Conservation (phyloP, 1,140 invertebrate species). For the Pygmarrhopalites habei region DNA sequence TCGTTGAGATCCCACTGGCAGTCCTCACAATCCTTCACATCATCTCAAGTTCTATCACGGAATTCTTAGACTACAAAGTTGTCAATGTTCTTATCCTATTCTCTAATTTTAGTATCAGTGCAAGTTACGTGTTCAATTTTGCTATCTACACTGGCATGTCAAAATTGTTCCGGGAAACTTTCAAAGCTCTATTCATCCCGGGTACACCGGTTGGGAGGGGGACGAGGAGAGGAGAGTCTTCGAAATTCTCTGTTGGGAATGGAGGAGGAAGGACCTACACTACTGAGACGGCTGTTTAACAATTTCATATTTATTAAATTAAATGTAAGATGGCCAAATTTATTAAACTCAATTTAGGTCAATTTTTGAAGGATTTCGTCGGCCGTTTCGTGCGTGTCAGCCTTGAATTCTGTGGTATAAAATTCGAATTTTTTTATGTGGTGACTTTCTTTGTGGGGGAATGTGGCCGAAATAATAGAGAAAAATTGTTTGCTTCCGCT, state of each 20-base stretch:
- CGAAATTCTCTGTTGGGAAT: slow-evolving; percentile 67
- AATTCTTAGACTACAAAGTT: slow-evolving; percentile 58
- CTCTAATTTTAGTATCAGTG: slow-evolving; percentile 83
- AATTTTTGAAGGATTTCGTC: too few species aligned
- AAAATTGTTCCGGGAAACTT: slow-evolving; percentile 84
- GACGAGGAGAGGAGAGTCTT: slow-evolving; percentile 51
- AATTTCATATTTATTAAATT: too few species aligned
- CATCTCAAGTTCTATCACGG: slow-evolving; percentile 57
- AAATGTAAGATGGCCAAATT: too few species aligned
- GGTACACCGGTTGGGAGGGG: slow-evolving; percentile 44
- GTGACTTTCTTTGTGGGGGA: too few species aligned
- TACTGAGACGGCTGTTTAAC: slow-evolving; percentile 66
- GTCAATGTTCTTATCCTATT: slow-evolving; percentile 76
- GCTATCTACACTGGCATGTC: slow-evolving; percentile 95
- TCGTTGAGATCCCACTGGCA: slow-evolving; percentile 84
- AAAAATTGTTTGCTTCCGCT: too few species aligned
- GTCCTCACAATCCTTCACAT: slow-evolving; percentile 79
- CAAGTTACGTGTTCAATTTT: slow-evolving; percentile 74
- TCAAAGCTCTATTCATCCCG: slow-evolving; percentile 74
- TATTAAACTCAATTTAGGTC: too few species aligned
- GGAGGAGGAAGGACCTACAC: slow-evolving; percentile 65
- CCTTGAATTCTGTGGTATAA: too few species aligned
- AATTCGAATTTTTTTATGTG: too few species aligned
- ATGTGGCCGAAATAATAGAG: too few species aligned
- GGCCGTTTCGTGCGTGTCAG: too few species aligned